Percentiles rank a stretch among this genome's conserved stretches.
These are phyloP conservation scores for Ochropleura leucogaster DNA, from an alignment of 2,888 invertebrate species.

Conservation along the genomic window DNA sequence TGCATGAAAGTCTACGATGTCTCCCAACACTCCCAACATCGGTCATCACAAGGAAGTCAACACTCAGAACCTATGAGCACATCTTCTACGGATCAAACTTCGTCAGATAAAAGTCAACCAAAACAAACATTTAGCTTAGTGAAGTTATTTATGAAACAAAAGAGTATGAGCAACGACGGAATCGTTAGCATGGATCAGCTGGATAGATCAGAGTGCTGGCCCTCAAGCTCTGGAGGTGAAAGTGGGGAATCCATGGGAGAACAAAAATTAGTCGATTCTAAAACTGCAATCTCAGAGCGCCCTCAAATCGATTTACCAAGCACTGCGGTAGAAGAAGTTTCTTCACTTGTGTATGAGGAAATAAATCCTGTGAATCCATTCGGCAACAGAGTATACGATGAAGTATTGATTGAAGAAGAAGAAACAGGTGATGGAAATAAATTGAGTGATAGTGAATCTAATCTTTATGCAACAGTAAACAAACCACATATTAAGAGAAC, in stretches of 20 bases:
- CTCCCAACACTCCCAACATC: constrained; percentile 86
- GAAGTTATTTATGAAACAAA: constrained; percentile 97
- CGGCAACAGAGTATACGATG: constrained; percentile 86
- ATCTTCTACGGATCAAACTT: constrained; percentile 88
- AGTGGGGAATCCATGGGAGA: constrained; percentile 91
- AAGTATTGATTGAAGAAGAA: constrained; percentile 87
- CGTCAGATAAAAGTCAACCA: constrained; percentile 89
- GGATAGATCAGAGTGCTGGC: constrained; percentile 94
- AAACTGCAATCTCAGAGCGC: constrained; percentile 75
- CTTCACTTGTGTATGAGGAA: constrained; percentile 84
- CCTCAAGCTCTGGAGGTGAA: constrained; percentile 92
- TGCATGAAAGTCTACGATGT: constrained; percentile 89
- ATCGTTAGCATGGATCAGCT: constrained; percentile 94
- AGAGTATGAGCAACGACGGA: constrained; percentile 95
- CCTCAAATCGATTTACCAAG: constrained; percentile 90
- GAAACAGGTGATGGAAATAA: constrained; percentile 84
- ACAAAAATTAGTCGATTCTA: constrained; percentile 78
- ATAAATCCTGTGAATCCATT: constrained; percentile 79
- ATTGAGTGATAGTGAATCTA: constrained; percentile 84
- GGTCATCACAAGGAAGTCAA: constrained; percentile 85
- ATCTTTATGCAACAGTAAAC: constrained; percentile 88
- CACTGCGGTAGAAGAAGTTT: constrained; percentile 85
- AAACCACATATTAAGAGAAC: constrained; percentile 85
- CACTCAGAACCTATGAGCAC: constrained; percentile 90
- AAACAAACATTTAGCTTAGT: constrained; percentile 95